A percentile compares a stretch with the other conserved stretches of the same genome.
Evolutionary conservation across 1,140 invertebrate genomes (phyloP).

Genomic region (Magallana ariakensis): DNA sequence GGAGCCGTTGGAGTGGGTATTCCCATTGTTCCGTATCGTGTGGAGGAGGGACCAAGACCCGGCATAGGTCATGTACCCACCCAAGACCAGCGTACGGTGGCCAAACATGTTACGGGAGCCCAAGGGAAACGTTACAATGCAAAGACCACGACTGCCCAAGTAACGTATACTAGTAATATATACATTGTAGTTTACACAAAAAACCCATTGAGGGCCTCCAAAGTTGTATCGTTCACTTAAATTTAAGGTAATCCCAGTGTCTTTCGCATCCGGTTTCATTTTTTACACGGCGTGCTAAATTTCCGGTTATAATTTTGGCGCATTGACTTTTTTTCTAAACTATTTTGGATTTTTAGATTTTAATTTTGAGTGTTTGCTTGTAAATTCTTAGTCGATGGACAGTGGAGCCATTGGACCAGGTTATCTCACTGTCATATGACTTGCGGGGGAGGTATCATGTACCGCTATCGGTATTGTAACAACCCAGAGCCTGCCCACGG

Average conservation of each 20-base stretch:
- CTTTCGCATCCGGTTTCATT: too few relatives aligned
- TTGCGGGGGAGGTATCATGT: too few relatives aligned
- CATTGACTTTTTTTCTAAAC: too few relatives aligned
- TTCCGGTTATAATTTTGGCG: too few relatives aligned
- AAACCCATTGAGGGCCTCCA: neutral
- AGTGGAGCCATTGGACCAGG: neutral
- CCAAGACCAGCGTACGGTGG: slow-evolving; percentile 39
- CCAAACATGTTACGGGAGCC: slow-evolving; percentile 2
- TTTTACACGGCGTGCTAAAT: too few relatives aligned
- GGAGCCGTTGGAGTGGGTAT: slow-evolving; percentile 16
- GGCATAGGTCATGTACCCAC: neutral
- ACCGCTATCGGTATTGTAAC: too few relatives aligned
- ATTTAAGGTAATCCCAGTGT: too few relatives aligned
- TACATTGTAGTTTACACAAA: too few relatives aligned
- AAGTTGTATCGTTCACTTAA: too few relatives aligned
- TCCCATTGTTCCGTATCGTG: slow-evolving; percentile 5
- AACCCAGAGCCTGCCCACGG: too few relatives aligned
- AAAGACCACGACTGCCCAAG: slow-evolving; percentile 38
- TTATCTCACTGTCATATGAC: neutral
- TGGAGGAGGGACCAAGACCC: slow-evolving; percentile 20
- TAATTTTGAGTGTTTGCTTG: too few relatives aligned
- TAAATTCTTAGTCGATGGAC: neutral
- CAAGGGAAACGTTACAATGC: neutral
- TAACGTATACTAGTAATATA: neutral
- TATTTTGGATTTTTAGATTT: too few relatives aligned